Evolutionary conservation across 2,888 invertebrate species (phyloP).

Genomic region (Drosophila gaucha): DNA sequence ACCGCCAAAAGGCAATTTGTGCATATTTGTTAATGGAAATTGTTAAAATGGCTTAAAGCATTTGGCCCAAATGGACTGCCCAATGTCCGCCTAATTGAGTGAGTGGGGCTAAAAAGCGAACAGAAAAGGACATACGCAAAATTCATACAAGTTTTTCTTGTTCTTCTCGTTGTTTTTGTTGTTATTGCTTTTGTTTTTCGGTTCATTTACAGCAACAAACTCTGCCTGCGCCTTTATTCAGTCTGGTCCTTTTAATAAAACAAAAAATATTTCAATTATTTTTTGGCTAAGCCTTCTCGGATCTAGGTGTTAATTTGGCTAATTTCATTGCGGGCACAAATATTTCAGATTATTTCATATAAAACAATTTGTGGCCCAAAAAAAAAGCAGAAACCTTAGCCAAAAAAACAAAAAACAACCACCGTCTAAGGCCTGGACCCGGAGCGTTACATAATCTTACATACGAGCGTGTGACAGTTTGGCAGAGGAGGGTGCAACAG

Average conservation of each 20-base stretch:
- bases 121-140: slow-evolving; percentile 44
- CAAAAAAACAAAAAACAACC: slow-evolving; percentile 23
- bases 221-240: slow-evolving; percentile 1
- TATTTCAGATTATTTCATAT: slow-evolving; percentile 75
- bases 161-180: slow-evolving; percentile 10
- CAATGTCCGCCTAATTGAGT: slow-evolving; percentile 64
- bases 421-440: neutral
- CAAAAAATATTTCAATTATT: slow-evolving; percentile 79
- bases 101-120: slow-evolving; percentile 39
- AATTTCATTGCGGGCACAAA: slow-evolving; percentile 76
- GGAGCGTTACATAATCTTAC: slow-evolving; percentile 38
- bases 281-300: slow-evolving; percentile 62
- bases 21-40: slow-evolving; percentile 83
- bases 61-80: slow-evolving; percentile 60
- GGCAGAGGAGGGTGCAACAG: slow-evolving; percentile 33
- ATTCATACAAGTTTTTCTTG: slow-evolving; percentile 25
- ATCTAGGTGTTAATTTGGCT: slow-evolving; percentile 78
- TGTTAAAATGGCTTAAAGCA: slow-evolving; percentile 80
- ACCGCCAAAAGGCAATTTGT: slow-evolving; percentile 80
- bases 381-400: slow-evolving; percentile 17
- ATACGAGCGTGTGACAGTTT: slow-evolving; percentile 69
- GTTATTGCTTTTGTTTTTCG: slow-evolving; percentile 5
- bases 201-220: slow-evolving; percentile 1
- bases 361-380: slow-evolving; percentile 64
- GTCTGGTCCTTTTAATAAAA: slow-evolving; percentile 62